These are phyloP conservation scores for Homalodisca vitripennis DNA, from an alignment of 1,140 invertebrate species.

Conservation along the genomic window DNA sequence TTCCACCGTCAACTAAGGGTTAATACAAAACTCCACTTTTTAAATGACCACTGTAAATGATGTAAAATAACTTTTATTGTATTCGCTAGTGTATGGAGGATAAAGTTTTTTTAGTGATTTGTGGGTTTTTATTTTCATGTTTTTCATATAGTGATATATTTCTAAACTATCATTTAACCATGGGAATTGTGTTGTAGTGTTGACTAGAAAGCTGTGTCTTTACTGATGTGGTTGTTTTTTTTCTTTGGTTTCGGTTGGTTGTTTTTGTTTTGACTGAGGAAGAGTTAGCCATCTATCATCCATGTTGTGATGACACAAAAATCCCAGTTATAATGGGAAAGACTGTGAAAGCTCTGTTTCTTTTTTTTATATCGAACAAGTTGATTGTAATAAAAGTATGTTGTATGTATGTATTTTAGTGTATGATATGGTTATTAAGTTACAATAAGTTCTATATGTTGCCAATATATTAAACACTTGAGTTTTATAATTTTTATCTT, in stretches of 20 bases:
- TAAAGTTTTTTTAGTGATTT: too few relatives aligned
- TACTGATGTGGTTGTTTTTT: not conserved
- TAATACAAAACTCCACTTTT: too few relatives aligned
- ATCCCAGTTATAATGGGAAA: conserved; percentile 20
- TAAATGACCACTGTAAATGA: too few relatives aligned
- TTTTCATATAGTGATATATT: too few relatives aligned
- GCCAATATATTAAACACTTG: not conserved
- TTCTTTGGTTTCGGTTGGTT: not conserved
- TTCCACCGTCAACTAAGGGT: too few relatives aligned
- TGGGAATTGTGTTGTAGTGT: not conserved
- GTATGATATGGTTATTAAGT: conserved; percentile 16
- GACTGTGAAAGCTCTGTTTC: conserved; percentile 1
- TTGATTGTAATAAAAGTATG: conserved; percentile 1
- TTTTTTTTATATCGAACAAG: conserved; percentile 17
- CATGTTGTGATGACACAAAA: not conserved
- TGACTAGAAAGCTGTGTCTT: conserved; percentile 2
- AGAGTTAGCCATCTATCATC: conserved; percentile 8
- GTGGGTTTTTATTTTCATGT: too few relatives aligned
- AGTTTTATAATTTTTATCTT: conserved; percentile 22
- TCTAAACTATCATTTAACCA: not conserved
- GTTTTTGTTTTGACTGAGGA: not conserved
- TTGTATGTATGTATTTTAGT: conserved; percentile 23
- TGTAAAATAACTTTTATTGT: too few relatives aligned
- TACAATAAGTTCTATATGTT: not conserved
- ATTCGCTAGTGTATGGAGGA: too few relatives aligned